A percentile compares a stretch with the other conserved stretches of the same genome.
phyloP scores from a whole-genome alignment of 2,797 vertebrate species.

The Myotis vivesi region DNA sequence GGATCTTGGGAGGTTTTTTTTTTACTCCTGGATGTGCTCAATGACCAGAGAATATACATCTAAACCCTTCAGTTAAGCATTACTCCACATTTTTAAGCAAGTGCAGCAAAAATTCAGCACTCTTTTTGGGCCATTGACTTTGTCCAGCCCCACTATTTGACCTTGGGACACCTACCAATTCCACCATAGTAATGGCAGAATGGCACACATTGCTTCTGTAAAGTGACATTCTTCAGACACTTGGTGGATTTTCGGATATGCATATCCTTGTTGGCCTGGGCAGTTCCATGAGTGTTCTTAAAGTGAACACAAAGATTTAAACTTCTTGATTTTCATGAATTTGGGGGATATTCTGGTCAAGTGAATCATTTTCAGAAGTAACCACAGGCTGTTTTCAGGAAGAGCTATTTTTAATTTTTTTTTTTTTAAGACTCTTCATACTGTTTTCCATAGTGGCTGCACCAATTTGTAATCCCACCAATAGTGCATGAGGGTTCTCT shows the following conservation, averaged over 20 bases:
- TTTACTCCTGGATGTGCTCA: not conserved
- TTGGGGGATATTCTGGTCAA: not conserved
- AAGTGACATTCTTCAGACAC: not conserved
- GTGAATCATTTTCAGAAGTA: not conserved
- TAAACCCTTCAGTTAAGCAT: not conserved
- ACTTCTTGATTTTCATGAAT: not conserved
- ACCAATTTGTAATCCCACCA: not conserved
- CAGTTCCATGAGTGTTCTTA: not conserved
- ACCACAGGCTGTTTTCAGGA: too few relatives aligned
- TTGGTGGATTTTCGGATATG: not conserved
- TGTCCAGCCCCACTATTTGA: too few relatives aligned
- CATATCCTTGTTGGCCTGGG: not conserved
- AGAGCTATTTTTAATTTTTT: not conserved
- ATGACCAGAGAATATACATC: not conserved
- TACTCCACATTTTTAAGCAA: not conserved
- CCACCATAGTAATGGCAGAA: not conserved
- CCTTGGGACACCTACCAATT: not conserved
- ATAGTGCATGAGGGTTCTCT: not conserved
- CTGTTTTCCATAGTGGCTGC: not conserved
- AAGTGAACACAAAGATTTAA: not conserved
- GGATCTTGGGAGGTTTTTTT: not conserved
- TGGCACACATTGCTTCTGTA: not conserved
- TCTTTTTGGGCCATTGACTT: not conserved
- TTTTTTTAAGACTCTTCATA: not conserved
- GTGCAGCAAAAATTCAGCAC: not conserved